These are phyloP conservation scores for Eulemur coronatus DNA, from an alignment of 2,797 vertebrate genomes.

Conservation along the genomic window DNA sequence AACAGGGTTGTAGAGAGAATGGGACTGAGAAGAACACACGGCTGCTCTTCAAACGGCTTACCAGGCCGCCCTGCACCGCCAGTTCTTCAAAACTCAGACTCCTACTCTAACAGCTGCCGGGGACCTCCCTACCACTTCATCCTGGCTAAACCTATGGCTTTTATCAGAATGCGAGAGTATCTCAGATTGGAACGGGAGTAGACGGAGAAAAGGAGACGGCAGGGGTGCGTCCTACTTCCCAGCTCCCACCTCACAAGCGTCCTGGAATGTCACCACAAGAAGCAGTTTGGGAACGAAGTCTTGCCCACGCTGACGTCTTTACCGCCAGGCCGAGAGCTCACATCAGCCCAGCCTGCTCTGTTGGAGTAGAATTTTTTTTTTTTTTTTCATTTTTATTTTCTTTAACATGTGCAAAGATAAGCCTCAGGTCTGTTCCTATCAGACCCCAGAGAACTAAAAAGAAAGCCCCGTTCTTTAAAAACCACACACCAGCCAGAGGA, in stretches of 20 bases:
- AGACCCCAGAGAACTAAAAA: slow-evolving; percentile 72
- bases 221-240: not conserved
- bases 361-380: slow-evolving; percentile 54
- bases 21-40: slow-evolving; percentile 10
- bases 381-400: slow-evolving; percentile 77
- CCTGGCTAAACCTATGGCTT: slow-evolving; percentile 70
- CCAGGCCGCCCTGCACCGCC: not conserved
- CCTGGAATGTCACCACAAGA: not conserved
- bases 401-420: slow-evolving; percentile 65
- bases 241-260: slow-evolving; percentile 43
- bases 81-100: slow-evolving; percentile 25
- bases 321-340: slow-evolving; percentile 49
- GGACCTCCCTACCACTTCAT: slow-evolving; percentile 31
- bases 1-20: slow-evolving; percentile 17
- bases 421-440: slow-evolving; percentile 55
- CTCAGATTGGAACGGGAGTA: not conserved
- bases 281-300: slow-evolving; percentile 29
- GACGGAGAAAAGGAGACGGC: slow-evolving; percentile 12
- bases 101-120: not conserved
- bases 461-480: slow-evolving; percentile 70
- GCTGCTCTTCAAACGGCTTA: slow-evolving; percentile 27
- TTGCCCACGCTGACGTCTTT: not conserved
- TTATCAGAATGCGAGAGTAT: slow-evolving; percentile 42
- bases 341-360: slow-evolving; percentile 67
- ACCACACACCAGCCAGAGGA: slow-evolving; percentile 54